Percentiles rank a stretch among this genome's conserved stretches.
Conservation (phyloP, 2,797 vertebrate genomes). For the Poecilia wingei region DNA sequence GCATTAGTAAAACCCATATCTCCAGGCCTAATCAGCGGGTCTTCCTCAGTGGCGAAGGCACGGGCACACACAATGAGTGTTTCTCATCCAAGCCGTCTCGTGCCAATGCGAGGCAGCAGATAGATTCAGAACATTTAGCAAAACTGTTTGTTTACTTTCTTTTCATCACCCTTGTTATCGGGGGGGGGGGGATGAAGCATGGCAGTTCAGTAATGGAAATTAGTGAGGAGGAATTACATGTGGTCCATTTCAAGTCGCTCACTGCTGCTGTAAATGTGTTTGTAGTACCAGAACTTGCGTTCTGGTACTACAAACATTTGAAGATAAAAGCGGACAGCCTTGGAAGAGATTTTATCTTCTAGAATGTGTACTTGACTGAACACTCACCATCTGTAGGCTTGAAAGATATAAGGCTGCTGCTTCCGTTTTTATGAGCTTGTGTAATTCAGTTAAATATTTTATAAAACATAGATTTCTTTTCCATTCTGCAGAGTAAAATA, state of each 20-base stretch:
- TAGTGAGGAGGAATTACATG: constrained; percentile 27
- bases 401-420: constrained; percentile 25
- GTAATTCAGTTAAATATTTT: constrained; percentile 2
- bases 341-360: constrained; percentile 30
- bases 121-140: constrained; percentile 26
- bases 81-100: constrained; percentile 1
- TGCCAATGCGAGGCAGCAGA: constrained; percentile 11
- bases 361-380: constrained; percentile 29
- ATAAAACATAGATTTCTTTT: background rate
- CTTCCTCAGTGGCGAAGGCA: constrained; percentile 38
- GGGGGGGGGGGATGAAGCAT: constrained; percentile 22
- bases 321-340: constrained; percentile 30
- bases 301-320: too few relatives aligned
- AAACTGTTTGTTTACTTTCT: too few relatives aligned
- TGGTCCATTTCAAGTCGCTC: constrained; percentile 36
- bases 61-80: background rate
- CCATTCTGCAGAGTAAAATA: background rate
- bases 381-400: constrained; percentile 23
- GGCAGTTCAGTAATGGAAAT: constrained; percentile 45
- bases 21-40: constrained; percentile 28
- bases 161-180: constrained; percentile 45
- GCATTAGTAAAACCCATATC: constrained; percentile 48
- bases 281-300: too few relatives aligned
- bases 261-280: constrained; percentile 26
- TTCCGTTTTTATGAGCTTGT: background rate